Evolutionary conservation across 1,140 invertebrate species (phyloP).

Genomic region (Drosophila baimaii): DNA sequence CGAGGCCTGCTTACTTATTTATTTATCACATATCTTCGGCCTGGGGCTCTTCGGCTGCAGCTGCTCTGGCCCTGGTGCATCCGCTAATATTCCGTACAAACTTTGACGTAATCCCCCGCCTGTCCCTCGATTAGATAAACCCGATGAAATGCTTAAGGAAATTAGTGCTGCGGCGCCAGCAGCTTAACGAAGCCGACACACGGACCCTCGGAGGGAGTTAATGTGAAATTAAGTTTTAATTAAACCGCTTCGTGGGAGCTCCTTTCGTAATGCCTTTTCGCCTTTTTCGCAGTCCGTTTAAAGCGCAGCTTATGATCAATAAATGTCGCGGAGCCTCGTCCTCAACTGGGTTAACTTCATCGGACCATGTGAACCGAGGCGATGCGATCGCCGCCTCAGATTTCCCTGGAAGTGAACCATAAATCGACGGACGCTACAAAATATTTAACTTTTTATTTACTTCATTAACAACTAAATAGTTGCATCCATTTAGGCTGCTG

Average conservation of each 20-base stretch:
- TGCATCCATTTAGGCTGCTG: constrained; percentile 42
- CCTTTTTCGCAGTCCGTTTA: constrained; percentile 71
- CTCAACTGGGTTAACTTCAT: constrained; percentile 68
- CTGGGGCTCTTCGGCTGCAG: background rate
- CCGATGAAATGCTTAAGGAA: constrained; percentile 64
- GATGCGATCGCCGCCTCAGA: constrained; percentile 21
- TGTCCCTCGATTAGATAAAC: constrained; percentile 70
- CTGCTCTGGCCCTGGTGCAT: constrained; percentile 52
- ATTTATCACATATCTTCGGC: constrained; percentile 74
- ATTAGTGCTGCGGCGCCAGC: constrained; percentile 64
- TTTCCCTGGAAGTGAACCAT: constrained; percentile 61
- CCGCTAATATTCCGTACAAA: constrained; percentile 71
- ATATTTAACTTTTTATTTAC: constrained; percentile 71
- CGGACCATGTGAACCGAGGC: constrained; percentile 39
- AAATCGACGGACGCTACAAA: constrained; percentile 50
- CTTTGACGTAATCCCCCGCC: constrained; percentile 71
- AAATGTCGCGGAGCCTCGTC: constrained; percentile 65
- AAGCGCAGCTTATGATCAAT: constrained; percentile 81
- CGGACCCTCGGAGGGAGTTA: constrained; percentile 28
- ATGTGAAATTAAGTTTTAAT: constrained; percentile 62
- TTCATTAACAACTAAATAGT: constrained; percentile 82
- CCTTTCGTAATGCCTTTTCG: constrained; percentile 65
- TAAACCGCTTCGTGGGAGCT: constrained; percentile 65
- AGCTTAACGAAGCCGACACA: constrained; percentile 35
- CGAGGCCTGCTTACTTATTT: constrained; percentile 68